These are phyloP conservation scores for Drosophila buzzatii DNA, from an alignment of 2,888 invertebrate genomes.

Conservation along the genomic window DNA sequence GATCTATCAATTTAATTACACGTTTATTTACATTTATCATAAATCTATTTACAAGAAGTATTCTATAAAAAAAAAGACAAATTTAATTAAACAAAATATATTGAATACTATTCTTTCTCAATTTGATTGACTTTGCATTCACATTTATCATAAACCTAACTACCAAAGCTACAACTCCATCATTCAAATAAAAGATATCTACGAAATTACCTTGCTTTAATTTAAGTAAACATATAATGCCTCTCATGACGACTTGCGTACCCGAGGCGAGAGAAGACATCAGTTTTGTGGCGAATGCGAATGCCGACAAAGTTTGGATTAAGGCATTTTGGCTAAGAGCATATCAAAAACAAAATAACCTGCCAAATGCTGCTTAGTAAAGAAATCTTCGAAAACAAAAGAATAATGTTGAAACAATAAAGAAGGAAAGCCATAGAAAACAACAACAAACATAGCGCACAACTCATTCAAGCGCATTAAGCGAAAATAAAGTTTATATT, in stretches of 20 bases:
- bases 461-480: slow-evolving; percentile 73
- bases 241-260: slow-evolving; percentile 7
- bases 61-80: too few species aligned
- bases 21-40: neutral
- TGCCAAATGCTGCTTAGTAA: slow-evolving; percentile 46
- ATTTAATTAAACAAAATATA: too few species aligned
- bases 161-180: neutral
- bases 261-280: neutral
- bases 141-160: neutral
- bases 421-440: slow-evolving; percentile 28
- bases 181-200: neutral
- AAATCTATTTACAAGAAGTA: too few species aligned
- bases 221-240: slow-evolving; percentile 5
- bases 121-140: neutral
- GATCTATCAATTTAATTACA: neutral
- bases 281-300: slow-evolving; percentile 10
- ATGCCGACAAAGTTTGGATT: slow-evolving; percentile 37
- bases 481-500: slow-evolving; percentile 66
- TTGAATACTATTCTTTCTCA: too few species aligned
- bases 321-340: slow-evolving; percentile 53
- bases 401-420: slow-evolving; percentile 64
- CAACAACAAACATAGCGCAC: slow-evolving; percentile 42
- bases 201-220: neutral
- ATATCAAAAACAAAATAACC: slow-evolving; percentile 51
- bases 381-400: slow-evolving; percentile 34